Evolutionary conservation across 2,113 vertebrate species (phyloP).

Genomic region (Mus musculus): GRCm39 chr13:52569501-52570000

Average conservation of each 20-base stretch:
- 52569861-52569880: no score
- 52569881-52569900: not conserved
- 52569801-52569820: not conserved
- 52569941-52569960: not conserved
- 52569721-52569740: not conserved
- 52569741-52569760: not conserved
- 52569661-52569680: not conserved
- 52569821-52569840: not conserved
- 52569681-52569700: not conserved
- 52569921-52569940: not conserved
- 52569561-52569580: not conserved
- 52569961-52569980: not conserved
- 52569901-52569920: not conserved
- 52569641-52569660: not conserved
- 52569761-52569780: not conserved
- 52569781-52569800: no score
- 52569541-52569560: not conserved
- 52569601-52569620: not conserved
- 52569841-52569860: not conserved
- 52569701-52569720: not conserved
- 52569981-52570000: not conserved
- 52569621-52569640: not conserved
- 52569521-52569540: not conserved
- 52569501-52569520: not conserved
- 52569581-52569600: not conserved